These are phyloP conservation scores for Leptinotarsa haldemani DNA, from an alignment of 2,888 invertebrate genomes.

Conservation along the genomic window DNA sequence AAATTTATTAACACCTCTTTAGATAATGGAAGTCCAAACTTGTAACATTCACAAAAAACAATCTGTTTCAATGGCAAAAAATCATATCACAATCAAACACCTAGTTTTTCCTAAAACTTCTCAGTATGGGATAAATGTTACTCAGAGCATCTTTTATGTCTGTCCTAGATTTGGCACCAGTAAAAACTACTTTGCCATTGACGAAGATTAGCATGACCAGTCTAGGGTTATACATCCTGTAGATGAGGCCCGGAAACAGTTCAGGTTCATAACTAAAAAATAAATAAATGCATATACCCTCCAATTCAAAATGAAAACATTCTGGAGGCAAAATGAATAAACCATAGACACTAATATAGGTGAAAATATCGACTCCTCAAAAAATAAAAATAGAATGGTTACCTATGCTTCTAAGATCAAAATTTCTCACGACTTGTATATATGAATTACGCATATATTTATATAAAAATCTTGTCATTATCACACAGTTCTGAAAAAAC, in stretches of 20 bases:
- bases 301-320: too few relatives aligned
- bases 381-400: too few relatives aligned
- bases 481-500: too few relatives aligned
- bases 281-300: too few relatives aligned
- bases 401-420: too few relatives aligned
- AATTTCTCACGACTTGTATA: too few relatives aligned
- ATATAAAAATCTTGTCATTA: too few relatives aligned
- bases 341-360: too few relatives aligned
- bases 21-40: background rate
- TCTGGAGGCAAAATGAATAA: too few relatives aligned
- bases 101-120: slow-evolving; percentile 85
- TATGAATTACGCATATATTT: too few relatives aligned
- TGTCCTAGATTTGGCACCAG: slow-evolving; percentile 92
- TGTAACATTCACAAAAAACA: slow-evolving; percentile 10
- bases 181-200: slow-evolving; percentile 98
- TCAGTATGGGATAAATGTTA: slow-evolving; percentile 94
- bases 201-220: slow-evolving; percentile 98
- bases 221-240: slow-evolving; percentile 96
- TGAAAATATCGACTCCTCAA: too few relatives aligned
- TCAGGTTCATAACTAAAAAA: slow-evolving; percentile 91
- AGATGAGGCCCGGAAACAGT: slow-evolving; percentile 97
- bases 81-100: background rate
- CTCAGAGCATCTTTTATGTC: slow-evolving; percentile 95
- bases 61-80: background rate
- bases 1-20: background rate